These are phyloP conservation scores for Catonia carolina DNA, from an alignment of 2,888 invertebrate genomes.

Conservation along the genomic window DNA sequence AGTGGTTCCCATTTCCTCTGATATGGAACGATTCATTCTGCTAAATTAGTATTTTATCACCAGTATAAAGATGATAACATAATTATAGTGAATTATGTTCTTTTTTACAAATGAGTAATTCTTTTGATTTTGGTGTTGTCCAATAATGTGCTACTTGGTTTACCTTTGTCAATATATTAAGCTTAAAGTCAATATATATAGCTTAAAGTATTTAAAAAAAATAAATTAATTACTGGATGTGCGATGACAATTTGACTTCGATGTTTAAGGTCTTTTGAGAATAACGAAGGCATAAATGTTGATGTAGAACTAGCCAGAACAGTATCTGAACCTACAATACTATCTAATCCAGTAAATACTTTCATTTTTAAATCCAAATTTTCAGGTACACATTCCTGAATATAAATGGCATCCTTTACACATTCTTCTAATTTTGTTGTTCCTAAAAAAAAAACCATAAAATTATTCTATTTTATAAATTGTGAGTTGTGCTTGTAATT, in stretches of 20 bases:
- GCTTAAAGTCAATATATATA: too few species aligned
- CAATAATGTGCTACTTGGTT: too few species aligned
- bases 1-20: too few species aligned
- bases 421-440: conserved; percentile 61
- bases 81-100: too few species aligned
- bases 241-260: conserved; percentile 67
- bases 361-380: conserved; percentile 74
- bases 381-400: conserved; percentile 95
- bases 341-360: conserved; percentile 71
- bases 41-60: too few species aligned
- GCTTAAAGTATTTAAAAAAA: not conserved
- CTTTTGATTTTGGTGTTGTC: too few species aligned
- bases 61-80: too few species aligned
- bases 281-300: conserved; percentile 80
- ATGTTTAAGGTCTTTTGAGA: conserved; percentile 74
- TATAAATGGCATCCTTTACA: conserved; percentile 66
- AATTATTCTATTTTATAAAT: too few species aligned
- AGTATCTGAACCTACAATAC: conserved; percentile 62
- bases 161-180: too few species aligned
- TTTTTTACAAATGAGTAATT: too few species aligned
- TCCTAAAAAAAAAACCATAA: conserved; percentile 44
- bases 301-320: conserved; percentile 92
- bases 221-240: conserved; percentile 61
- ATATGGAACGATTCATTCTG: too few species aligned
- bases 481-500: too few species aligned